phyloP scores from a whole-genome alignment of 2,797 vertebrate species.

The Apogon talboti region DNA sequence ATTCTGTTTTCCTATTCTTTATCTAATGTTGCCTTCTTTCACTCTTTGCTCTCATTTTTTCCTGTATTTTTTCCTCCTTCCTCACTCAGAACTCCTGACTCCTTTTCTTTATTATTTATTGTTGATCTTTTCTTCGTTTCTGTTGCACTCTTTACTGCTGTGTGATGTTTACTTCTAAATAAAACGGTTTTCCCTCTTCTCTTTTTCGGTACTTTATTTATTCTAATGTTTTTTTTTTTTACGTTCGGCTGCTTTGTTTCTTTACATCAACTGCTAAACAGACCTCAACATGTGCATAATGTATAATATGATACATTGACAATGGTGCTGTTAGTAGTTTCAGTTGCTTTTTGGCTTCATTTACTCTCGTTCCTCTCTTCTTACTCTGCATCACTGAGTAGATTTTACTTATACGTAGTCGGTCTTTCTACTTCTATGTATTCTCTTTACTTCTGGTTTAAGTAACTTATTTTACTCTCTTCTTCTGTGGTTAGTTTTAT shows the following conservation, averaged over 20 bases:
- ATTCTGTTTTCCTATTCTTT: not conserved
- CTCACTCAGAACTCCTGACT: slow-evolving; percentile 19
- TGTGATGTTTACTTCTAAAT: slow-evolving; percentile 71
- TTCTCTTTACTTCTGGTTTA: not conserved
- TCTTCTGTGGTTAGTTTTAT: not conserved
- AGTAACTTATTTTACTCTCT: slow-evolving; percentile 1
- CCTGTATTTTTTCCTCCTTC: slow-evolving; percentile 1
- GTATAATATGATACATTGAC: too few species aligned
- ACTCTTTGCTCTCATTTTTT: slow-evolving; percentile 7
- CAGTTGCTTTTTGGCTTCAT: not conserved
- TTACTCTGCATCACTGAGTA: not conserved
- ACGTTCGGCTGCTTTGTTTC: not conserved
- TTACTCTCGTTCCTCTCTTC: not conserved
- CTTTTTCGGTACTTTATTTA: slow-evolving; percentile 42
- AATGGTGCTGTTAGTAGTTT: not conserved
- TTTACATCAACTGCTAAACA: not conserved
- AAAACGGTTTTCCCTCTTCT: slow-evolving; percentile 59
- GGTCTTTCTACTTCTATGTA: not conserved
- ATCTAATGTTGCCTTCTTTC: slow-evolving; percentile 10
- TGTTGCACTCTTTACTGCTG: slow-evolving; percentile 51
- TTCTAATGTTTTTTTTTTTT: slow-evolving; percentile 14
- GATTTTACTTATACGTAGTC: not conserved
- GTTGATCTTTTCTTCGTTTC: slow-evolving; percentile 31
- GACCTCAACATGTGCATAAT: not conserved
- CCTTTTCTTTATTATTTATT: slow-evolving; percentile 17